These are phyloP conservation scores for Dendrocopos noguchii DNA, from an alignment of 2,113 vertebrate species.

Conservation along the genomic window DNA sequence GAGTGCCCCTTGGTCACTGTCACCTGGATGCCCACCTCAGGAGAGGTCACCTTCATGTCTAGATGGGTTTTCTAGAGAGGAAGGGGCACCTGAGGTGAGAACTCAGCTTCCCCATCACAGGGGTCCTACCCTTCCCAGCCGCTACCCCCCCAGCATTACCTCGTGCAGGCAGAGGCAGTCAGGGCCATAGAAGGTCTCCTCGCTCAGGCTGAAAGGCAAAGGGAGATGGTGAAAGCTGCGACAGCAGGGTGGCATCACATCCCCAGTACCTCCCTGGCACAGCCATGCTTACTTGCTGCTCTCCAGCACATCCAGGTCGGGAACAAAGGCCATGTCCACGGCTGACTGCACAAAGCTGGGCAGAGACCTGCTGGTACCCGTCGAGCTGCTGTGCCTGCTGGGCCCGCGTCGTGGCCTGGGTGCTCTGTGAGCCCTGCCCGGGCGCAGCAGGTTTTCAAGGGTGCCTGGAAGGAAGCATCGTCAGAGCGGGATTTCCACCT, in stretches of 20 bases:
- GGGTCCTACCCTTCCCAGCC: neutral
- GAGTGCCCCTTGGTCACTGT: neutral
- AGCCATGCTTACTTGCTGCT: neutral
- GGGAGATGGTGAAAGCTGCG: neutral
- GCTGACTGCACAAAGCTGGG: neutral
- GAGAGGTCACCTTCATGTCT: neutral
- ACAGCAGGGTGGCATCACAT: neutral
- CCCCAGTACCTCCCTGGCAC: rapidly evolving
- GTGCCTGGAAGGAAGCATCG: neutral
- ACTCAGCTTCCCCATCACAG: rapidly evolving
- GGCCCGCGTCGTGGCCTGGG: neutral
- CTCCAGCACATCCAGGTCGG: constrained; percentile 25
- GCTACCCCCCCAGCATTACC: neutral
- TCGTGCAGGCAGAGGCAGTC: neutral
- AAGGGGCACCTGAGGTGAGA: neutral
- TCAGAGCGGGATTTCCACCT: constrained; percentile 44
- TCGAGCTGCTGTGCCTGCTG: neutral
- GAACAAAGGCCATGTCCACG: neutral
- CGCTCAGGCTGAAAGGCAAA: constrained; percentile 1
- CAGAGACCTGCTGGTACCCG: neutral
- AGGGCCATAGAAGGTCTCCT: neutral
- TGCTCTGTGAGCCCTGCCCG: rapidly evolving
- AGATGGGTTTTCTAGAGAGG: neutral
- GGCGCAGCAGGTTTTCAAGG: neutral
- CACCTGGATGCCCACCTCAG: neutral